Percentiles rank a stretch among this genome's conserved stretches.
Evolutionary conservation across 2,888 invertebrate species (phyloP).

Genomic region (Galerucella calmariensis): DNA sequence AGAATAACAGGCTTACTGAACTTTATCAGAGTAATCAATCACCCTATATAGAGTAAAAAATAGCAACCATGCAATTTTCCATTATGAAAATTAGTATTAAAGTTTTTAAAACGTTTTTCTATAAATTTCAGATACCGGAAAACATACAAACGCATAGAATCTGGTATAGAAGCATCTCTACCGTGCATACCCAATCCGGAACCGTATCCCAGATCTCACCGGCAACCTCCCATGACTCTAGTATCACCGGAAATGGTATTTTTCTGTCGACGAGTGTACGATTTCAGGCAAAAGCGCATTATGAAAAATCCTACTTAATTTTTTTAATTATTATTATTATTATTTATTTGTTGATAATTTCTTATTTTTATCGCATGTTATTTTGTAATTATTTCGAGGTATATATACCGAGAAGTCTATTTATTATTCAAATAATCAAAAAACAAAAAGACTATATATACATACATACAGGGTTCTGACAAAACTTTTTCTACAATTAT

Average conservation of each 20-base stretch:
- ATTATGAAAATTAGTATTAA: slow-evolving; percentile 27
- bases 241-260: slow-evolving; percentile 88
- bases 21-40: too few relatives aligned
- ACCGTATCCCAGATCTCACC: slow-evolving; percentile 68
- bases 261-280: slow-evolving; percentile 94
- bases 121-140: slow-evolving; percentile 81
- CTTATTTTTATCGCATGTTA: slow-evolving; percentile 35
- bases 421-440: slow-evolving; percentile 44
- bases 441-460: slow-evolving; percentile 38
- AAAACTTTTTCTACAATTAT: slow-evolving; percentile 12
- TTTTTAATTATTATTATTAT: slow-evolving; percentile 17
- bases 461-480: slow-evolving; percentile 25
- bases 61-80: too few relatives aligned
- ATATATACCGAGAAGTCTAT: slow-evolving; percentile 33
- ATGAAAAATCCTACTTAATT: slow-evolving; percentile 65
- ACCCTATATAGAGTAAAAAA: too few relatives aligned
- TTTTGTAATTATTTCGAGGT: slow-evolving; percentile 36
- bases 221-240: slow-evolving; percentile 74
- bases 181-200: slow-evolving; percentile 80
- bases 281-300: slow-evolving; percentile 88
- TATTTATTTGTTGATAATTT: slow-evolving; percentile 37
- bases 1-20: too few relatives aligned
- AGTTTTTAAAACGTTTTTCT: neutral
- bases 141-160: slow-evolving; percentile 80
- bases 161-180: slow-evolving; percentile 76